These are phyloP conservation scores for Nephrotoma flavescens DNA, from an alignment of 2,888 invertebrate genomes.

Conservation along the genomic window DNA sequence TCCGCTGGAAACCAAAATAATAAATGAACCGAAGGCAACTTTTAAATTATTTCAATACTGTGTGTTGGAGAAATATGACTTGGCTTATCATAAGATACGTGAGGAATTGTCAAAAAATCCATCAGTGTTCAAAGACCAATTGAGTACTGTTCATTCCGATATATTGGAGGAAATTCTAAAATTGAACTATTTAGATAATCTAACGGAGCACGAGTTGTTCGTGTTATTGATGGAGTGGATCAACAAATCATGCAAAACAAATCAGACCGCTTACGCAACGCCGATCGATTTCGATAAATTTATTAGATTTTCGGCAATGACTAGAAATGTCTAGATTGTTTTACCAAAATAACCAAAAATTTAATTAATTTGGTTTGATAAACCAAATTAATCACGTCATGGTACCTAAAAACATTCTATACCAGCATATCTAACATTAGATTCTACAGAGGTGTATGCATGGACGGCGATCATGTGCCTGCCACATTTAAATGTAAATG, in stretches of 20 bases:
- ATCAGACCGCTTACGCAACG: neutral
- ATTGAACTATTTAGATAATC: neutral
- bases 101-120: neutral
- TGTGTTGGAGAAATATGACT: neutral
- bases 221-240: neutral
- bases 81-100: neutral
- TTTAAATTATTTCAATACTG: neutral
- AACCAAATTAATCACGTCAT: no score
- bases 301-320: neutral
- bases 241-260: neutral
- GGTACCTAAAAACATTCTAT: neutral
- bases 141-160: neutral
- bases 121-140: neutral
- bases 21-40: neutral
- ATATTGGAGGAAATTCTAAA: neutral
- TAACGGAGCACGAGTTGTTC: neutral
- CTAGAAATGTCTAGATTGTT: neutral
- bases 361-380: no score
- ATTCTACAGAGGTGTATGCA: no score
- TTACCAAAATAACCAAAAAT: no score
- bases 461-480: no score
- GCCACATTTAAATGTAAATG: no score
- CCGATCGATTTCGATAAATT: neutral
- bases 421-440: no score
- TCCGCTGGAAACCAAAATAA: neutral